These are phyloP conservation scores for Pseudochirops corinnae DNA, from an alignment of 2,797 vertebrate species.

Conservation along the genomic window DNA sequence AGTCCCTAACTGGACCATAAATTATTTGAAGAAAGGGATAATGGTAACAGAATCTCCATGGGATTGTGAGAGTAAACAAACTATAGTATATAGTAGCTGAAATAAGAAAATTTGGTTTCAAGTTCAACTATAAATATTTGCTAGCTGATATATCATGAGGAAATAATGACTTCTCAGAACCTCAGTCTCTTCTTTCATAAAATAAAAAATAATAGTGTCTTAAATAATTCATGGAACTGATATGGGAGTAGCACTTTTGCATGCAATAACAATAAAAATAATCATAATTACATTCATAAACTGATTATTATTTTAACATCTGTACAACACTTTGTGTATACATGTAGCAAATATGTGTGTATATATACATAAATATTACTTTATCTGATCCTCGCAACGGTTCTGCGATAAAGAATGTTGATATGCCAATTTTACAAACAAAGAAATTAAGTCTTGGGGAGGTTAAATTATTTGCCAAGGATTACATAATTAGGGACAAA, in stretches of 20 bases:
- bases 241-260: not conserved
- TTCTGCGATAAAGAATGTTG: not conserved
- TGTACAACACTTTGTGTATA: not conserved
- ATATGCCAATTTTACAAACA: not conserved
- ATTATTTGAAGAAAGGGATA: not conserved
- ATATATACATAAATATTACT: not conserved
- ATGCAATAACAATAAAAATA: not conserved
- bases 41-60: not conserved
- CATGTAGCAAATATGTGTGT: too few species aligned
- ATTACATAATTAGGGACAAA: not conserved
- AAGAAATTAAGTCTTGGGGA: not conserved
- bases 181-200: not conserved
- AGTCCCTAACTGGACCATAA: not conserved
- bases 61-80: not conserved
- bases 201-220: rapidly evolving
- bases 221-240: not conserved
- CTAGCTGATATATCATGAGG: not conserved
- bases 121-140: not conserved
- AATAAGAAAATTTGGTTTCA: not conserved
- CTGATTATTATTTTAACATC: not conserved
- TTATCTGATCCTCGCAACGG: not conserved
- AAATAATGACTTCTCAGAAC: rapidly evolving
- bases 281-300: not conserved
- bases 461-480: not conserved
- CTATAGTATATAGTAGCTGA: not conserved